Conservation (phyloP, 1,140 invertebrate genomes). For the Helicoverpa zea region DNA sequence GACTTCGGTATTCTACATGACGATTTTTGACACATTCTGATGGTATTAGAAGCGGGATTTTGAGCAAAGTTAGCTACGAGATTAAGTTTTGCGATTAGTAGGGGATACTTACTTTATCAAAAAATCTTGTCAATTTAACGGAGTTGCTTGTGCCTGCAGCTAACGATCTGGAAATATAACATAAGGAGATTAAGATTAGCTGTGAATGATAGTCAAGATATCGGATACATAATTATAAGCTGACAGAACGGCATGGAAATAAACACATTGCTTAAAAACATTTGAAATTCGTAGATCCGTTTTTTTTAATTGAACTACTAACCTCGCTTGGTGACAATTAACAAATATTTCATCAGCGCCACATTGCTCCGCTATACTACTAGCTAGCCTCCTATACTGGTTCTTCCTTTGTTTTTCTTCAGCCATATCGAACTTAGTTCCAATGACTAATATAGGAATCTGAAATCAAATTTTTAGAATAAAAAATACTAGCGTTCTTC, state of each 20-base stretch:
- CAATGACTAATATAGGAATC: slow-evolving; percentile 97
- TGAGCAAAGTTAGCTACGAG: too few species aligned
- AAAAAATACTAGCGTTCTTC: too few species aligned
- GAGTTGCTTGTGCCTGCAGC: slow-evolving; percentile 97
- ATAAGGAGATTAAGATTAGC: not conserved
- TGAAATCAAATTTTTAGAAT: slow-evolving; percentile 68
- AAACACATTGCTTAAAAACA: too few species aligned
- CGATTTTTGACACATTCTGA: too few species aligned
- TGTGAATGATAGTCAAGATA: not conserved
- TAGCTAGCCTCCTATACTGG: slow-evolving; percentile 89
- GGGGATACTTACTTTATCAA: slow-evolving; percentile 92
- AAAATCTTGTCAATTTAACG: slow-evolving; percentile 97
- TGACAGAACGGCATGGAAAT: too few species aligned
- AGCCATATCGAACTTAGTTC: slow-evolving; percentile 96
- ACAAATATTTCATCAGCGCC: slow-evolving; percentile 97
- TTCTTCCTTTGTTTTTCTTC: slow-evolving; percentile 90
- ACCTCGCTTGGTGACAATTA: slow-evolving; percentile 92
- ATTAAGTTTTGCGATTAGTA: not conserved
- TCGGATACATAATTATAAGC: too few species aligned
- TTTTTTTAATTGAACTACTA: too few species aligned
- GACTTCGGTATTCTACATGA: too few species aligned
- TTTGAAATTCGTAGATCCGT: too few species aligned
- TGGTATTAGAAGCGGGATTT: too few species aligned
- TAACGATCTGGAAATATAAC: slow-evolving; percentile 87
- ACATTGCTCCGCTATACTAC: slow-evolving; percentile 95